Percentiles rank a stretch among this genome's conserved stretches.
Conservation (phyloP, 1,140 invertebrate species). For the Drosophila trapezifrons region DNA sequence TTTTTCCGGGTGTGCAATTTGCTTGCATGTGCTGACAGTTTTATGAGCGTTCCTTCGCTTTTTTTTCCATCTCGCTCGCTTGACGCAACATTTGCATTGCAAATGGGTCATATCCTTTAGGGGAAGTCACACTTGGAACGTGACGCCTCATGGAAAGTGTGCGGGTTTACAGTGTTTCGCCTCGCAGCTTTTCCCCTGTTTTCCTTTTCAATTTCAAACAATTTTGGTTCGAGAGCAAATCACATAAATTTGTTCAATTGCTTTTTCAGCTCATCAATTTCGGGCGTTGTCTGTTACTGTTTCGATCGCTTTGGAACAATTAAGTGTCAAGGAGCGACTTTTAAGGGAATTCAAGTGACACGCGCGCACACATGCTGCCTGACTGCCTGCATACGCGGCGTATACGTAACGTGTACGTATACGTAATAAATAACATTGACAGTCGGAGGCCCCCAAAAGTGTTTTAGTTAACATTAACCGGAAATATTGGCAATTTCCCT, state of each 20-base stretch:
- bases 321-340: conserved; percentile 55
- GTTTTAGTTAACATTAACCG: conserved; percentile 69
- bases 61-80: conserved; percentile 32
- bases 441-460: conserved; percentile 39
- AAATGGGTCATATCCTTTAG: conserved; percentile 72
- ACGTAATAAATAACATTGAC: conserved; percentile 58
- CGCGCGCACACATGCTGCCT: background rate
- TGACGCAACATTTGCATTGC: conserved; percentile 69
- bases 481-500: conserved; percentile 79
- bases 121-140: conserved; percentile 65
- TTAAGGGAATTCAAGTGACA: conserved; percentile 22
- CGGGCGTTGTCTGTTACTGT: conserved; percentile 9
- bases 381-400: conserved; percentile 32
- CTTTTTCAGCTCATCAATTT: conserved; percentile 74
- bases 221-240: conserved; percentile 26
- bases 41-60: conserved; percentile 44
- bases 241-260: conserved; percentile 71
- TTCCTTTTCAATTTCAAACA: conserved; percentile 45
- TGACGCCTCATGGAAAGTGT: conserved; percentile 22
- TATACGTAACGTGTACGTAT: conserved; percentile 52
- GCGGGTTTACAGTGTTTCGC: background rate
- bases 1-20: conserved; percentile 29
- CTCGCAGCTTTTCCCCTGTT: conserved; percentile 14
- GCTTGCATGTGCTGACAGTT: conserved; percentile 54
- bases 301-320: conserved; percentile 42